Conservation (phyloP, 2,113 vertebrate genomes). For the Ginglymostoma cirratum region DNA sequence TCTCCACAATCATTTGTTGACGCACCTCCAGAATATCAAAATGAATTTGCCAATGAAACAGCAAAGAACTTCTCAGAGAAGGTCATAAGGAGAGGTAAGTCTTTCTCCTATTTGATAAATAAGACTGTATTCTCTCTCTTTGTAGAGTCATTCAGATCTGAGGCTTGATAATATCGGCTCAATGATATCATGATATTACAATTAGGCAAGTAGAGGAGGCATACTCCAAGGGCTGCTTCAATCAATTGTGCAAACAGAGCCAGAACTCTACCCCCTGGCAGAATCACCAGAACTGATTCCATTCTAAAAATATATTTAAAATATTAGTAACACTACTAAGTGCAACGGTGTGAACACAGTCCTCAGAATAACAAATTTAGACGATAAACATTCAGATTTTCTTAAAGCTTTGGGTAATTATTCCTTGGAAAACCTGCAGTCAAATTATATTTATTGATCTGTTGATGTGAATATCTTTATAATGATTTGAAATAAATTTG, state of each 20-base stretch:
- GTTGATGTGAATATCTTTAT: background rate
- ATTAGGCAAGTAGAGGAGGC: too few species aligned
- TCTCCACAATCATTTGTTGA: background rate
- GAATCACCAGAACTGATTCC: background rate
- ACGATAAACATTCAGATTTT: background rate
- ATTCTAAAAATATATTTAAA: background rate
- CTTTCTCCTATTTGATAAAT: background rate
- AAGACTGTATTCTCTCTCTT: background rate
- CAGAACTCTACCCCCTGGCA: too few species aligned
- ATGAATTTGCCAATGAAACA: conserved; percentile 40
- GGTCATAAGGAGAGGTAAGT: conserved; percentile 52
- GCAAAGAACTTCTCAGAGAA: conserved; percentile 48
- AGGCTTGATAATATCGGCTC: background rate
- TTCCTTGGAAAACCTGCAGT: background rate
- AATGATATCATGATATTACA: too few species aligned
- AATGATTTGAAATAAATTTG: background rate
- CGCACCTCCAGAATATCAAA: conserved; percentile 46
- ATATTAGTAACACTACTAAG: background rate
- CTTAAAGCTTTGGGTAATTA: background rate
- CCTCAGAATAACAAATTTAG: background rate
- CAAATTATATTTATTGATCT: background rate
- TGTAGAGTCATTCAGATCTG: background rate
- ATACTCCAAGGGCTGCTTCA: background rate
- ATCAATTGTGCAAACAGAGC: too few species aligned
- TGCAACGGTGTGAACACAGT: background rate